Conservation (phyloP, 2,797 vertebrate genomes). For the Hirundo rustica region DNA sequence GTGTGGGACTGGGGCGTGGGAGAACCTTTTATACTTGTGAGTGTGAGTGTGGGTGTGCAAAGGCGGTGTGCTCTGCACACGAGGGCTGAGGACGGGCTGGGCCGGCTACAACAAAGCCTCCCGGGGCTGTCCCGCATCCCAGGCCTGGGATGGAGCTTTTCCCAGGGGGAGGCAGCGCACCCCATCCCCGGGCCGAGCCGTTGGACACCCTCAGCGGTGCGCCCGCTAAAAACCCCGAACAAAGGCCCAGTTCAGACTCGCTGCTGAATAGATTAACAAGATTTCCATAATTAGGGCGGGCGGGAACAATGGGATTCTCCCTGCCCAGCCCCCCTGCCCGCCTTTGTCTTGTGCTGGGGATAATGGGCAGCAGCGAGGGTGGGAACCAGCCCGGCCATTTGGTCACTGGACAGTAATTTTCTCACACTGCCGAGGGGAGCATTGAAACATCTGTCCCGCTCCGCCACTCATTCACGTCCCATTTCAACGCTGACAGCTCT, state of each 20-base stretch:
- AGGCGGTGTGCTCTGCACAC: accelerated
- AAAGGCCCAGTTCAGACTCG: slow-evolving; percentile 77
- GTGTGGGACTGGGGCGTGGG: accelerated
- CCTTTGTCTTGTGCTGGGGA: slow-evolving; percentile 89
- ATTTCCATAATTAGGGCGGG: slow-evolving; percentile 95
- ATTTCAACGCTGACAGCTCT: slow-evolving; percentile 36
- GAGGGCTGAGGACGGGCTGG: accelerated
- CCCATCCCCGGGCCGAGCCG: slow-evolving; percentile 49
- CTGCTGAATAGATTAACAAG: slow-evolving; percentile 98
- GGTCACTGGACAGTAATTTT: slow-evolving; percentile 75
- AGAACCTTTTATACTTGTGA: accelerated
- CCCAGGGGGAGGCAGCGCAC: neutral
- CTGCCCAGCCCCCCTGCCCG: slow-evolving; percentile 67
- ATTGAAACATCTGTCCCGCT: slow-evolving; percentile 75
- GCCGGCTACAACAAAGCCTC: neutral
- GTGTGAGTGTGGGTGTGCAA: too few relatives aligned
- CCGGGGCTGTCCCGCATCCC: neutral
- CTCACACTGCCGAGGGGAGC: slow-evolving; percentile 74
- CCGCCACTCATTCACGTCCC: slow-evolving; percentile 45
- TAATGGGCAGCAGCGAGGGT: slow-evolving; percentile 85
- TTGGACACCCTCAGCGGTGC: slow-evolving; percentile 57
- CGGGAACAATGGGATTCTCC: slow-evolving; percentile 92
- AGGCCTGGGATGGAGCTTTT: neutral
- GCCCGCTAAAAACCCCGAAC: slow-evolving; percentile 58
- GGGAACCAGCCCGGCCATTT: slow-evolving; percentile 76